phyloP scores from a whole-genome alignment of 2,888 invertebrate species.

The Lamellibrachia columna region DNA sequence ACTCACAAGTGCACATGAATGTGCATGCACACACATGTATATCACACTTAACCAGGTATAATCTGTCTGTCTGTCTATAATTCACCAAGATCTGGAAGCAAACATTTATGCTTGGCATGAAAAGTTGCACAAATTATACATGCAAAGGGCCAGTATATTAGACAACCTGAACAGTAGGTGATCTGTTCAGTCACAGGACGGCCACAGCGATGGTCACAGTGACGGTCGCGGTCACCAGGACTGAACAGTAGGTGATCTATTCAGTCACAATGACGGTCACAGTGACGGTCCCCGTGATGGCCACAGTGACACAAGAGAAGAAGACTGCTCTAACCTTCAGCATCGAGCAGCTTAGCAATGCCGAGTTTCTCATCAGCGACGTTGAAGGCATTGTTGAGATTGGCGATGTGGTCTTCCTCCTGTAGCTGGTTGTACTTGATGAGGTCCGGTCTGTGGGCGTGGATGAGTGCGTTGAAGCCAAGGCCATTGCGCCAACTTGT shows the following conservation, averaged over 20 bases:
- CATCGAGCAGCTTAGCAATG: slow-evolving; percentile 88
- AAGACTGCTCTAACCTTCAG: slow-evolving; percentile 75
- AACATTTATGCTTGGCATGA: background rate
- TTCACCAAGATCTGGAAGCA: no score
- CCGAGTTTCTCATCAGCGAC: slow-evolving; percentile 92
- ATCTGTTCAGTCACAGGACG: no score
- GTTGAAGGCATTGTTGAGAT: slow-evolving; percentile 97
- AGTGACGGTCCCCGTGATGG: background rate
- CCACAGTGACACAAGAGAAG: background rate
- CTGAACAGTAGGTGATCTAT: background rate
- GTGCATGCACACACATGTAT: background rate
- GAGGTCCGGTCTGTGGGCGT: slow-evolving; percentile 92
- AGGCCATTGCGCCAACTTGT: slow-evolving; percentile 95
- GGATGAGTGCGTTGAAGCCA: slow-evolving; percentile 98
- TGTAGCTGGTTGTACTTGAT: slow-evolving; percentile 86
- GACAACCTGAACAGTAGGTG: background rate
- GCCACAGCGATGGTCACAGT: background rate
- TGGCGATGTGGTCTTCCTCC: slow-evolving; percentile 87
- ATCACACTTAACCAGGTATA: background rate
- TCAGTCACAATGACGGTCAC: background rate
- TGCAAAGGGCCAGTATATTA: background rate
- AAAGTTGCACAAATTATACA: background rate
- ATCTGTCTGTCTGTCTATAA: no score
- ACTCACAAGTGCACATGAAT: background rate
- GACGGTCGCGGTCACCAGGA: background rate